Evolutionary conservation across 2,888 invertebrate species (phyloP).

Genomic region (Drosophila austrosaltans): DNA sequence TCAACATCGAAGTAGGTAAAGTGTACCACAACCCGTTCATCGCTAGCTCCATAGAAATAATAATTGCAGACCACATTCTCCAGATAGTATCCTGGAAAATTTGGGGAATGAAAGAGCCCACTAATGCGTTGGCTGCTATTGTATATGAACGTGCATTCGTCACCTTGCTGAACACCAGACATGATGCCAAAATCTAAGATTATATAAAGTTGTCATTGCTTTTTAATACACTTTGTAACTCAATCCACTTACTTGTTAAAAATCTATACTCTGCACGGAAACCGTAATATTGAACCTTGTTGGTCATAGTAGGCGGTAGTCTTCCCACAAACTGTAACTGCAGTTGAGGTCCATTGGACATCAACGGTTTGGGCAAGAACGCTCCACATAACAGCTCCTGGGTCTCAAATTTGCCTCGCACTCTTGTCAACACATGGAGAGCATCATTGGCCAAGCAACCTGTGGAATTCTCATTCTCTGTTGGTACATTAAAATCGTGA

Average conservation of each 20-base stretch:
- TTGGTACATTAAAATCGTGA: constrained; percentile 82
- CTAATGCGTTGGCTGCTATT: constrained; percentile 91
- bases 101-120: constrained; percentile 92
- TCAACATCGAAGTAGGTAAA: constrained; percentile 97
- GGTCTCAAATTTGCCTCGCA: constrained; percentile 92
- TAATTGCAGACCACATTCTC: constrained; percentile 95
- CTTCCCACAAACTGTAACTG: constrained; percentile 93
- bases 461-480: constrained; percentile 75
- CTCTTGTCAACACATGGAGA: constrained; percentile 88
- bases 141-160: constrained; percentile 94
- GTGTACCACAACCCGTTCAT: constrained; percentile 91
- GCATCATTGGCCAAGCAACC: constrained; percentile 80
- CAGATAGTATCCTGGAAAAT: constrained; percentile 95
- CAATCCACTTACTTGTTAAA: constrained; percentile 90
- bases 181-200: constrained; percentile 93
- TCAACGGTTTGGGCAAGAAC: constrained; percentile 91
- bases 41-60: constrained; percentile 92
- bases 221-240: neutral
- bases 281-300: constrained; percentile 89
- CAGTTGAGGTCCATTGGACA: constrained; percentile 95
- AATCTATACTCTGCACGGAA: constrained; percentile 95
- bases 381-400: constrained; percentile 95
- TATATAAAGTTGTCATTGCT: neutral
- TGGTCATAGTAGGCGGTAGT: constrained; percentile 84
- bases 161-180: constrained; percentile 90